phyloP scores from a whole-genome alignment of 2,888 invertebrate genomes.

The Acrobeloides nanus region DNA sequence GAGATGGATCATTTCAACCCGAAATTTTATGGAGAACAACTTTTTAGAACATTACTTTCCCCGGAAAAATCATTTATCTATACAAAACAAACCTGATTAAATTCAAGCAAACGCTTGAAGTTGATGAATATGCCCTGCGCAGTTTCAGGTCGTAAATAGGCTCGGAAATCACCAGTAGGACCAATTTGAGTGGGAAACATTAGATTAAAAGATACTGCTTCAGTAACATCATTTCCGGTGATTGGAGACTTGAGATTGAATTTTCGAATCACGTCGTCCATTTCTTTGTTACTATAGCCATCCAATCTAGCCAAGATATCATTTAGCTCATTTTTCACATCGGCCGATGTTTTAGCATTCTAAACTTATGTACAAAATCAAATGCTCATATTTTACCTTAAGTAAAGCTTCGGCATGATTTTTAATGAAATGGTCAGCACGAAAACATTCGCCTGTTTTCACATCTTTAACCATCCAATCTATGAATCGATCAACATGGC shows the following conservation, averaged over 20 bases:
- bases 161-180: slow-evolving; percentile 82
- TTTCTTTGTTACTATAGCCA: slow-evolving; percentile 47
- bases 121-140: slow-evolving; percentile 99
- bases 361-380: slow-evolving; percentile 26
- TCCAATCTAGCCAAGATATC: slow-evolving; percentile 69
- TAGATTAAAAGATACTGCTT: slow-evolving; percentile 94
- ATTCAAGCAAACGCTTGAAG: slow-evolving; percentile 90
- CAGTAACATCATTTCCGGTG: slow-evolving; percentile 83
- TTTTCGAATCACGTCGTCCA: slow-evolving; percentile 65
- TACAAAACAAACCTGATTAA: slow-evolving; percentile 72
- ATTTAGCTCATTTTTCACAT: slow-evolving; percentile 66
- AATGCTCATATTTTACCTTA: slow-evolving; percentile 5
- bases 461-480: slow-evolving; percentile 98
- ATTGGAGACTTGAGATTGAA: slow-evolving; percentile 89
- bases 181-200: slow-evolving; percentile 99
- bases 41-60: no score
- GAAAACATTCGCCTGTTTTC: slow-evolving; percentile 90
- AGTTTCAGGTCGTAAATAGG: slow-evolving; percentile 88
- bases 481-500: slow-evolving; percentile 96
- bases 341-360: slow-evolving; percentile 72
- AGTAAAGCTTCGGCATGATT: slow-evolving; percentile 29
- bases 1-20: background rate
- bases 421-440: slow-evolving; percentile 94
- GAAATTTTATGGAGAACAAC: no score
- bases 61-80: background rate